Evolutionary conservation across 2,888 invertebrate genomes (phyloP).

Genomic region (Apeira syringaria): DNA sequence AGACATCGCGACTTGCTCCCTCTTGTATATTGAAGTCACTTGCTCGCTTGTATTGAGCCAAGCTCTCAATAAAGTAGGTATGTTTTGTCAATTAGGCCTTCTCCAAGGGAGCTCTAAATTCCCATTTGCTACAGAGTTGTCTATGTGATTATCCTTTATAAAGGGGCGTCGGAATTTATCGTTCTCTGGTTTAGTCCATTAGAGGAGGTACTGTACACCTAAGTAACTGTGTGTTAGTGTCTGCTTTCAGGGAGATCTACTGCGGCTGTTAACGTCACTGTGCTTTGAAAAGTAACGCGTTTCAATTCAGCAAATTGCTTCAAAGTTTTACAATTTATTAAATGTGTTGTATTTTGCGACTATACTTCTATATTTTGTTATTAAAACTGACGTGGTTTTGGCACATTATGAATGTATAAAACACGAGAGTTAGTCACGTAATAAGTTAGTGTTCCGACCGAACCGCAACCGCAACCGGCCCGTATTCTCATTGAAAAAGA

Average conservation of each 20-base stretch:
- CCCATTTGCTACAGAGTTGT: conserved; percentile 66
- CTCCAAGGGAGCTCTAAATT: conserved; percentile 65
- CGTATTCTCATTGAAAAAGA: no score
- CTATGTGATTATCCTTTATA: conserved; percentile 74
- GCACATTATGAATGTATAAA: no score
- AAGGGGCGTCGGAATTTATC: conserved; percentile 70
- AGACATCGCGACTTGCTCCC: no score
- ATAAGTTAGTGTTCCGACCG: no score
- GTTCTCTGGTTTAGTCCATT: conserved; percentile 70
- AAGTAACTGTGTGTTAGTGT: conserved; percentile 42
- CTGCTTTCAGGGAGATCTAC: conserved; percentile 33
- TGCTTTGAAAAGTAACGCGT: conserved; percentile 16
- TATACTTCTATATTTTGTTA: no score
- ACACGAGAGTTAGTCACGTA: no score
- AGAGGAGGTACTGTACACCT: conserved; percentile 46
- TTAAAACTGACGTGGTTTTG: no score
- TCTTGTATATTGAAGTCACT: background rate
- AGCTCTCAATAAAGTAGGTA: conserved; percentile 55
- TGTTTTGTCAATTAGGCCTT: conserved; percentile 73
- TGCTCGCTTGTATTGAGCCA: conserved; percentile 13
- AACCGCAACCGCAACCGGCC: no score
- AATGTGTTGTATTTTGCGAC: no score
- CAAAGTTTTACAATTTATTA: no score
- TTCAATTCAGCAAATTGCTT: background rate
- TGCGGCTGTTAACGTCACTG: conserved; percentile 20